Conservation (phyloP, 2,888 invertebrate species). For the Callosobruchus maculatus region DNA sequence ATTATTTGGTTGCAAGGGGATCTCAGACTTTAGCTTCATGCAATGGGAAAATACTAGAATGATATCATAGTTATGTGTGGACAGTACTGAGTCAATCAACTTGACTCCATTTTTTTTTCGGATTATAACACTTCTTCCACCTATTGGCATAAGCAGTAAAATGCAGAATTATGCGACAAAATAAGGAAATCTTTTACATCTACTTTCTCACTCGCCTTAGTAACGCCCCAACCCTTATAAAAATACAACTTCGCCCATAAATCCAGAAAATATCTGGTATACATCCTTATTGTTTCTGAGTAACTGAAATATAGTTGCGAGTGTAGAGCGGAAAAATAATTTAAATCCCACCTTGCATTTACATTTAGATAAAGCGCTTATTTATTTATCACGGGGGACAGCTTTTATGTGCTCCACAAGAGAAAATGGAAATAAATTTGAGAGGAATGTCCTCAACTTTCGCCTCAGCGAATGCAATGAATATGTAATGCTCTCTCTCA, state of each 20-base stretch:
- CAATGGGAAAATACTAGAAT: too few species aligned
- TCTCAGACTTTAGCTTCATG: too few species aligned
- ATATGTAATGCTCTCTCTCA: background rate
- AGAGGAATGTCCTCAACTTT: background rate
- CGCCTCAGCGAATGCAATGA: background rate
- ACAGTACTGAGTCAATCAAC: too few species aligned
- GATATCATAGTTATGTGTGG: too few species aligned
- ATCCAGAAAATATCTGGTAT: background rate
- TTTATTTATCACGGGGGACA: background rate
- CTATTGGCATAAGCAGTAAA: too few species aligned
- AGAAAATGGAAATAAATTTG: background rate
- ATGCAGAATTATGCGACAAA: too few species aligned
- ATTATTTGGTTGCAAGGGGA: too few species aligned
- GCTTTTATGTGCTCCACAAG: background rate
- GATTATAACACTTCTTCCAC: too few species aligned
- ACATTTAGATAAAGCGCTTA: background rate
- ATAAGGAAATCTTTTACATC: too few species aligned
- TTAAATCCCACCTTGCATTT: background rate
- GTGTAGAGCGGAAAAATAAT: background rate
- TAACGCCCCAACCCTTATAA: background rate
- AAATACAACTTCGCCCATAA: background rate
- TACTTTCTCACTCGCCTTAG: too few species aligned
- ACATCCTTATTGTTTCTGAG: background rate
- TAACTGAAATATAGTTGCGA: background rate
- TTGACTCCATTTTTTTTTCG: too few species aligned